Percentiles rank a stretch among this genome's conserved stretches.
These are phyloP conservation scores for Rhimphoctona megacephalus DNA, from an alignment of 2,888 invertebrate species.

Conservation along the genomic window DNA sequence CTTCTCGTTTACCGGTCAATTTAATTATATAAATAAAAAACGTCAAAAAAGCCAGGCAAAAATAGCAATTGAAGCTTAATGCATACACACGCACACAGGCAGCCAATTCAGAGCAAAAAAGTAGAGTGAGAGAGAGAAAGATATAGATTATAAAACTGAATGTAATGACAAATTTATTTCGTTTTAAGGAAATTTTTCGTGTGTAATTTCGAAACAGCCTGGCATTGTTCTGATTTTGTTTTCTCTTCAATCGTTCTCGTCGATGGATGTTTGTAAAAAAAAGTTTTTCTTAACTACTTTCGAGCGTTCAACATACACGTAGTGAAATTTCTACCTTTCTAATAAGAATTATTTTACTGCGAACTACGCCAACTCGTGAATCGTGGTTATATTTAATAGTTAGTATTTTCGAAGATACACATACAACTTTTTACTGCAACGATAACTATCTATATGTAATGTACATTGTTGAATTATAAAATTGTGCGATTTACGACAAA, in stretches of 20 bases:
- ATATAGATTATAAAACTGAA: constrained; percentile 47
- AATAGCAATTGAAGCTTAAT: constrained; percentile 74
- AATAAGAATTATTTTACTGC: constrained; percentile 35
- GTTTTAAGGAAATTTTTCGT: background rate
- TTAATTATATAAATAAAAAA: constrained; percentile 28
- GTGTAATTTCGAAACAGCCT: constrained; percentile 4
- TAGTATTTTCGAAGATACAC: background rate
- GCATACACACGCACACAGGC: constrained; percentile 69
- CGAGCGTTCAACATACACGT: constrained; percentile 44
- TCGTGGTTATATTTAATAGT: constrained; percentile 19
- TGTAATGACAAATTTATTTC: constrained; percentile 27
- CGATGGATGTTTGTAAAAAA: background rate
- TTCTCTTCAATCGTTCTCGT: constrained; percentile 13
- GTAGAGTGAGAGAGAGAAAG: background rate
- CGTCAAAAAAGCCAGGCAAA: constrained; percentile 61
- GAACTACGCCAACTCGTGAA: constrained; percentile 44
- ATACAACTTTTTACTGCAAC: constrained; percentile 12
- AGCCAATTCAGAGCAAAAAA: constrained; percentile 62
- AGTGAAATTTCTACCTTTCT: constrained; percentile 37
- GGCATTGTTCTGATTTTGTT: constrained; percentile 5
- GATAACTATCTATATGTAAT: constrained; percentile 50
- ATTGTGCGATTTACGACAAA: constrained; percentile 80
- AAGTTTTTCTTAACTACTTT: constrained; percentile 28
- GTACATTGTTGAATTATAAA: background rate
- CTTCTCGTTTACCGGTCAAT: background rate